Evolutionary conservation across 2,888 invertebrate genomes (phyloP), one percentile per base, ranked within the genome.

Genomic region (Ptychoptera contaminata): DNA sequence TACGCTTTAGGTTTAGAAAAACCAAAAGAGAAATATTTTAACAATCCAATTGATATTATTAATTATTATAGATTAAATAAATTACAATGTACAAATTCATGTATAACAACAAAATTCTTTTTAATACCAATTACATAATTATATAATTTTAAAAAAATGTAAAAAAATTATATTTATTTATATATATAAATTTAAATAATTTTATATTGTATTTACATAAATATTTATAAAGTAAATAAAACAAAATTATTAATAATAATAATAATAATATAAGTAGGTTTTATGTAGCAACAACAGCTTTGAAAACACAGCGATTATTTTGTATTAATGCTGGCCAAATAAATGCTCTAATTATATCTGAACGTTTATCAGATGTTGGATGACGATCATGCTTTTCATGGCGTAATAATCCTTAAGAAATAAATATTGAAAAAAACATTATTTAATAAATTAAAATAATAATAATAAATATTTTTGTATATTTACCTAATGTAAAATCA

Each of bases 261-360:
- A 9, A 9, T 8, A 6, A 12, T 5, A 5, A 7, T 23, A 7
- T 23, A 5, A 23, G 23, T 23, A 7, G 23, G 7, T 29, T 48
- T 65, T 67, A 87, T 46, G 90, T 90, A 50, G 87, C 74, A 37
- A 91, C 88, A 23, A 90, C 79, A 2, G 86, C 90, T 61, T 88
- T 81, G 65, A 84, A 82, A 47, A 86, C 82, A 61, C 84, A 88
- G 37, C 74, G 72, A 53, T 76, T 79, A 16, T 77, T 77, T 50
- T 84, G 82, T 64, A 86, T 70, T 39, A 91, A 69, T 1, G 86
- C 82, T 1, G 91, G 91, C 91, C 91, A 91, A 43, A 91, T 70
- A 64, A 86, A 88, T 2, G 81, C 77, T 58, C 78, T 76, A 55
- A 91, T 82, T 40, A 76, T 72, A 58, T 82, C 79, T 8, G 79